Evolutionary conservation across 1,140 invertebrate genomes (phyloP), one percentile per base, ranked within the genome.

Genomic region (Camponotus floridanus): DNA sequence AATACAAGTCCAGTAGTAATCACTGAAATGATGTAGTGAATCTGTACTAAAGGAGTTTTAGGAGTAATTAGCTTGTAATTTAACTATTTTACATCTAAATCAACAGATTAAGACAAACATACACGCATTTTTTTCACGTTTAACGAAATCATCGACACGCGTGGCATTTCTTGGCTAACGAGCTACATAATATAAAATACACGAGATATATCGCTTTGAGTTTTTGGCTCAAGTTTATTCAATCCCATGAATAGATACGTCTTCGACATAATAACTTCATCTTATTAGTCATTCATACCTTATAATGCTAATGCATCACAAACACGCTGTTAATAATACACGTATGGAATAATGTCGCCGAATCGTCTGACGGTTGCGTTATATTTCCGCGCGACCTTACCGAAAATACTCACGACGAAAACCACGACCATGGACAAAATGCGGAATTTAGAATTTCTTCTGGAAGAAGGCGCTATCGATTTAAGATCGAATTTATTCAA

Each of bases 361-460:
- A 55, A 86, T 86, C 61, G 76, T 89, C 88, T 86, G 71, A 88
- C 8, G 31, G 21, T 18, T 45, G 65, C n/a, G n/a, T 45, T 74
- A 68, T 78, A 68, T 61, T 73, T 42, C 51, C 64, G 36, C 65
- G 55, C 11, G 68, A 80, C 42, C 86, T 36, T 33, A 84, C 81
- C 79, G 57, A 86, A 88, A 89, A 90, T 91, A 88, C 6, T 15
- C 45, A 55, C 21, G 39, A 85, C 55, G 36, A 64, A 64, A 61
- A 59, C 31, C 31, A 48, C 62, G 73, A 51, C n/a, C 76, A 81
- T 81, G 88, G 62, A 83, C 65, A 26, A 89, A 76, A 76, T 85
- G 15, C 42, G 57, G 64, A 80, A 76, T 61, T 73, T 61, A 45
- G 31, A 62, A 83, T 36, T 61, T 73, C 13, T 83, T 26, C 13